Conservation (phyloP, 2,888 invertebrate genomes). For the Formica aserva region DNA sequence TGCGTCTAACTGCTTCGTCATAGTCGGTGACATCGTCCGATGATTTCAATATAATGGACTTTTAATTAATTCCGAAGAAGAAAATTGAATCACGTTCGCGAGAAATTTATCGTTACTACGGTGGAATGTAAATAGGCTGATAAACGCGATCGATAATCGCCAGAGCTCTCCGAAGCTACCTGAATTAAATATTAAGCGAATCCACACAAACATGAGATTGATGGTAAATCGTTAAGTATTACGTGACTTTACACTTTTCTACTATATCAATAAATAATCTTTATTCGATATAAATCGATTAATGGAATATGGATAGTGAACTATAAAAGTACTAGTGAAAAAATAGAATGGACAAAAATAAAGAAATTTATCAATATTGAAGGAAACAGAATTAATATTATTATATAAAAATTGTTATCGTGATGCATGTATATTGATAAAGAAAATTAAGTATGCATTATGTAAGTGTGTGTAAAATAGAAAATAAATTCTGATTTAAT, state of each 20-base stretch:
- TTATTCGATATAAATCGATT: slow-evolving; percentile 7
- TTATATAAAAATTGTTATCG: background rate
- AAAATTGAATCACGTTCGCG: background rate
- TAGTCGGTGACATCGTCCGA: background rate
- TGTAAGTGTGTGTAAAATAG: background rate
- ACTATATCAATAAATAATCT: slow-evolving; percentile 4
- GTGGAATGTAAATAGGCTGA: slow-evolving; percentile 30
- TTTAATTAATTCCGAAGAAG: slow-evolving; percentile 5
- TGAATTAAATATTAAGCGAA: slow-evolving; percentile 38
- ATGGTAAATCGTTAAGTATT: slow-evolving; percentile 11
- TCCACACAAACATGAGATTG: slow-evolving; percentile 8
- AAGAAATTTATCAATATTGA: background rate
- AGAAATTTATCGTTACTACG: background rate
- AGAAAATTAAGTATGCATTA: background rate
- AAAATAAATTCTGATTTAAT: slow-evolving; percentile 18
- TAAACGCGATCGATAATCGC: slow-evolving; percentile 8
- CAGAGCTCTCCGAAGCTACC: slow-evolving; percentile 18
- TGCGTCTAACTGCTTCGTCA: background rate
- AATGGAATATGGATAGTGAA: background rate
- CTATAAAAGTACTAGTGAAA: background rate
- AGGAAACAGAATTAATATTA: background rate
- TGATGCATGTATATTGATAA: background rate
- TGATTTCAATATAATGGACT: slow-evolving; percentile 11
- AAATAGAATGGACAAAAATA: background rate
- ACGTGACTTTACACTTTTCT: slow-evolving; percentile 24